Conservation (phyloP, 2,797 vertebrate species). For the Paguma larvata region DNA sequence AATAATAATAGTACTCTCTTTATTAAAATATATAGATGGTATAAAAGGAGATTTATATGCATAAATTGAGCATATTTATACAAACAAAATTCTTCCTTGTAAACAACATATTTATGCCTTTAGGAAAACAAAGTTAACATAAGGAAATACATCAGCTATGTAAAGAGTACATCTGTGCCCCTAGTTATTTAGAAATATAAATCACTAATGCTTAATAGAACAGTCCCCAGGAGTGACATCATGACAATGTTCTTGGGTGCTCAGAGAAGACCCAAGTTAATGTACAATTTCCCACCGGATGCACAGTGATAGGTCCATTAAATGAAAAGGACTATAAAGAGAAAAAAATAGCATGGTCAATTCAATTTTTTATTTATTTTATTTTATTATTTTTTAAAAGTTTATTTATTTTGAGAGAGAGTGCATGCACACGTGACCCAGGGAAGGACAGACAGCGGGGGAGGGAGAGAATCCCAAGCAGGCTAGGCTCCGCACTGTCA, state of each 20-base stretch:
- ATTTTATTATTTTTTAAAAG: background rate
- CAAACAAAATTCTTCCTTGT: conserved; percentile 84
- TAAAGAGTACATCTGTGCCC: conserved; percentile 87
- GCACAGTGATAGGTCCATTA: background rate
- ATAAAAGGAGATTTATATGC: conserved; percentile 75
- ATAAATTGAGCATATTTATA: conserved; percentile 84
- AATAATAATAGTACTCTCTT: conserved; percentile 63
- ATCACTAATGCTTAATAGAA: conserved; percentile 86
- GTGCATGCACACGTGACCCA: too few species aligned
- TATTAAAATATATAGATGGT: conserved; percentile 60
- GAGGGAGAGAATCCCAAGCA: too few species aligned
- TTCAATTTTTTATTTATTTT: conserved; percentile 29
- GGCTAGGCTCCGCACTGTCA: too few species aligned
- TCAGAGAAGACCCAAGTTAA: conserved; percentile 37
- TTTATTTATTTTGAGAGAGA: too few species aligned
- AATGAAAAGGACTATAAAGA: conserved; percentile 55
- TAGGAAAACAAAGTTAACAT: conserved; percentile 86
- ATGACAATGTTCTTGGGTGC: conserved; percentile 54
- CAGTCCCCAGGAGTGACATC: conserved; percentile 70
- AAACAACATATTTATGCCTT: conserved; percentile 88
- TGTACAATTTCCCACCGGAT: background rate
- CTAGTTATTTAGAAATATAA: conserved; percentile 85
- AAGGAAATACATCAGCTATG: conserved; percentile 84
- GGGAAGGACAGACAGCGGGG: too few species aligned
- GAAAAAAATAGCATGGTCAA: conserved; percentile 30